phyloP scores from a whole-genome alignment of 2,113 vertebrate genomes.

The Channa argus region DNA sequence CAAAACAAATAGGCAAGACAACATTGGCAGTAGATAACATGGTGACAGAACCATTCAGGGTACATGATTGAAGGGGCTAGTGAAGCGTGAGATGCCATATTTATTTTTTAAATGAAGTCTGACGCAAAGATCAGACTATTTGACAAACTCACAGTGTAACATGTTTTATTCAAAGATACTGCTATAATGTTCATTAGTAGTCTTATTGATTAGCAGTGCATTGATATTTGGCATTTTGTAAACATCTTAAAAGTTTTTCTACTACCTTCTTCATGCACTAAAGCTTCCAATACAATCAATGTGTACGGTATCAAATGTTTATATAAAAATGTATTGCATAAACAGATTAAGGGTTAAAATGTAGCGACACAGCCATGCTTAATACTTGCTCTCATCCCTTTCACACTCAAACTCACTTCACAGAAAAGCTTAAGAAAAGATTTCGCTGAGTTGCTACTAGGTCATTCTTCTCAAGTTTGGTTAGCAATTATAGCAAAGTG shows the following conservation, averaged over 20 bases:
- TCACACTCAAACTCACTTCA: constrained; percentile 67
- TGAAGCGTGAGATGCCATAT: constrained; percentile 47
- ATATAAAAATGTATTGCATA: constrained; percentile 61
- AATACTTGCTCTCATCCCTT: constrained; percentile 63
- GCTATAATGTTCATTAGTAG: constrained; percentile 58
- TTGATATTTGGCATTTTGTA: constrained; percentile 80
- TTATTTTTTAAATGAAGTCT: constrained; percentile 37
- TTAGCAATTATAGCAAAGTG: constrained; percentile 65
- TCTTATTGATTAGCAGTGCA: constrained; percentile 78
- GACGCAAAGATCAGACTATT: constrained; percentile 27
- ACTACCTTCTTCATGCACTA: constrained; percentile 82
- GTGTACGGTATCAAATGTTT: constrained; percentile 66
- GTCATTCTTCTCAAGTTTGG: constrained; percentile 66
- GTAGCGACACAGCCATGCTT: constrained; percentile 45
- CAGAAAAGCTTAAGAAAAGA: constrained; percentile 61
- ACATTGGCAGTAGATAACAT: constrained; percentile 42
- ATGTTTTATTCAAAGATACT: constrained; percentile 57
- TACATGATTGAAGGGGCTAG: not conserved
- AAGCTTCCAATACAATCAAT: constrained; percentile 74
- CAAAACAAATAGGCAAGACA: constrained; percentile 52
- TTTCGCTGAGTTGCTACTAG: constrained; percentile 57
- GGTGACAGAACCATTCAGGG: constrained; percentile 18
- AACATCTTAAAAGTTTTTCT: constrained; percentile 75
- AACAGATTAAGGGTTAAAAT: constrained; percentile 58
- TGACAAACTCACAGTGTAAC: constrained; percentile 70